A percentile compares a stretch with the other conserved stretches of the same genome.
phyloP scores from a whole-genome alignment of 2,797 vertebrate genomes.

The Potorous gilbertii region DNA sequence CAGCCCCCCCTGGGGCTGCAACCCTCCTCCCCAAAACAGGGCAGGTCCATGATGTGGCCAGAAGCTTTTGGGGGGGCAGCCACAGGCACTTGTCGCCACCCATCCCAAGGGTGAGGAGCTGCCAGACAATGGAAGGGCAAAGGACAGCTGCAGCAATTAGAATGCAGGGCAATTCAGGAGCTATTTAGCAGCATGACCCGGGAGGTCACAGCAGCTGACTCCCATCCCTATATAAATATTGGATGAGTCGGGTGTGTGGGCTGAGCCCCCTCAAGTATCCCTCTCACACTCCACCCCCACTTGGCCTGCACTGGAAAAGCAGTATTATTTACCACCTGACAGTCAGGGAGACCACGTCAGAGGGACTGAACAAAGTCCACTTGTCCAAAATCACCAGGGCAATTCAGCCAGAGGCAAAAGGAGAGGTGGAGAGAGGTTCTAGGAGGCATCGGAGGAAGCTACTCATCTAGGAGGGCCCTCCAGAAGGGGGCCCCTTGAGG shows the following conservation, averaged over 20 bases:
- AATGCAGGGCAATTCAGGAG: slow-evolving; percentile 88
- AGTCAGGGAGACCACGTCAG: slow-evolving; percentile 81
- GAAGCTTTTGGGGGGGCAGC: background rate
- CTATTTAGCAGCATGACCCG: slow-evolving; percentile 92
- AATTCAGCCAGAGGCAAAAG: slow-evolving; percentile 66
- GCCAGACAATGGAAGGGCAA: slow-evolving; percentile 84
- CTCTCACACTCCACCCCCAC: slow-evolving; percentile 77
- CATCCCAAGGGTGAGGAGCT: background rate
- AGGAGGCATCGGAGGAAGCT: background rate
- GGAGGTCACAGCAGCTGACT: slow-evolving; percentile 88
- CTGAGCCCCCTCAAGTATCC: slow-evolving; percentile 65
- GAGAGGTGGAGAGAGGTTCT: slow-evolving; percentile 38
- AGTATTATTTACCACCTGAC: slow-evolving; percentile 84
- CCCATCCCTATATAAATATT: slow-evolving; percentile 92
- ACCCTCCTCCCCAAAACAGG: background rate
- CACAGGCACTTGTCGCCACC: background rate
- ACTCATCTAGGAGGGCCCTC: background rate
- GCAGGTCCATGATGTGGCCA: background rate
- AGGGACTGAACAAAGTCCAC: slow-evolving; percentile 79
- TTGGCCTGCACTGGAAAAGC: slow-evolving; percentile 48
- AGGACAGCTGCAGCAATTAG: slow-evolving; percentile 90
- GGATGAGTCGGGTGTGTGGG: slow-evolving; percentile 85
- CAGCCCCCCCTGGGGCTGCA: too few species aligned
- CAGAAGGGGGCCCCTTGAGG: slow-evolving; percentile 20
- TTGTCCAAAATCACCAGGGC: slow-evolving; percentile 76